Conservation (phyloP, 2,797 vertebrate genomes). For the Aplochiton taeniatus region DNA sequence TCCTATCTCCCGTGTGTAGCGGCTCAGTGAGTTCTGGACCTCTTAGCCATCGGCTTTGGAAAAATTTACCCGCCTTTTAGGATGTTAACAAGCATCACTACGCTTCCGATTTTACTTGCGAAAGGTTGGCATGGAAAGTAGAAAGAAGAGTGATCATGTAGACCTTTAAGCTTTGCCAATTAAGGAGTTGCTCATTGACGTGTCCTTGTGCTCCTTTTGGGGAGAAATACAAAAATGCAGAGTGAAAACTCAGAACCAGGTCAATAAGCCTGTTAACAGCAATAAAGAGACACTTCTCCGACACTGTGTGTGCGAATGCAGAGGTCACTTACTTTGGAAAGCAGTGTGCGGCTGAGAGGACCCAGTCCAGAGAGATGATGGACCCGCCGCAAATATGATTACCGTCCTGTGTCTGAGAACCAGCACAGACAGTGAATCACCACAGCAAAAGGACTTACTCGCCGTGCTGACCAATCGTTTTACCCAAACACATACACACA, state of each 20-base stretch:
- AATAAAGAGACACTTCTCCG: background rate
- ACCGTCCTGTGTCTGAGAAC: background rate
- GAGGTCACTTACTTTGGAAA: slow-evolving; percentile 69
- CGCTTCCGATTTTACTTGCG: no score
- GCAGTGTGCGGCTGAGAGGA: slow-evolving; percentile 79
- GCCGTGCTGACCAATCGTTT: slow-evolving; percentile 12
- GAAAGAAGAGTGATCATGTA: no score
- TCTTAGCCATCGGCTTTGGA: no score
- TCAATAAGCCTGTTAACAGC: background rate
- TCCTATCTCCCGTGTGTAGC: no score
- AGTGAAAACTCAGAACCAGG: slow-evolving; percentile 19
- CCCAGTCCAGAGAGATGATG: slow-evolving; percentile 68
- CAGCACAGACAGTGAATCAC: slow-evolving; percentile 36
- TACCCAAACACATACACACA: background rate
- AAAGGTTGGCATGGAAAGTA: no score
- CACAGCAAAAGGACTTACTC: slow-evolving; percentile 40
- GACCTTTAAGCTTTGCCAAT: no score
- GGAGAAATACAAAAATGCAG: no score
- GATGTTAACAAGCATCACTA: no score
- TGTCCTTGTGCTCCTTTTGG: no score
- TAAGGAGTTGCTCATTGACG: no score
- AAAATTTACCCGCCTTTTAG: no score
- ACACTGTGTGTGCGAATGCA: background rate
- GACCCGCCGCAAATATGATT: slow-evolving; percentile 76
- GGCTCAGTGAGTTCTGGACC: no score